Conservation (phyloP, 2,113 vertebrate species). For the Trinectes maculatus region DNA sequence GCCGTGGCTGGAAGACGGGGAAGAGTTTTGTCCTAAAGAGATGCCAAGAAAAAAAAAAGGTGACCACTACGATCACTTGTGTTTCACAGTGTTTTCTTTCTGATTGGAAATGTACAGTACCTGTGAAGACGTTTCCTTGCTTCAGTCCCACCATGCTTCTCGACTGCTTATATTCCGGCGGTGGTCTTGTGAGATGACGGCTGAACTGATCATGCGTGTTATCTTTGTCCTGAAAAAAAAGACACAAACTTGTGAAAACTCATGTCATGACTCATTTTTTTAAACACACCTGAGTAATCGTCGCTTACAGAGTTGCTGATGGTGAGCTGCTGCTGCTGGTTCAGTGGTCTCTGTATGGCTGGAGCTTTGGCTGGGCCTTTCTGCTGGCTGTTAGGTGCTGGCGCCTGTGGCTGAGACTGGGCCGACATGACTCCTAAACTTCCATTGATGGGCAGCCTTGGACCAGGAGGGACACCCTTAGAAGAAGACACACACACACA, state of each 20-base stretch:
- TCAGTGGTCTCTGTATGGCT: conserved; percentile 86
- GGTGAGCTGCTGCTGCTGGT: conserved; percentile 87
- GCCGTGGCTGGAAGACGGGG: conserved; percentile 82
- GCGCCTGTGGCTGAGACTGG: conserved; percentile 79
- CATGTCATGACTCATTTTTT: background rate
- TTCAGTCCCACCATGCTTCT: conserved; percentile 86
- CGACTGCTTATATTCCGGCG: conserved; percentile 95
- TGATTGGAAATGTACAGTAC: conserved; percentile 64
- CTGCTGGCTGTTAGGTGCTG: conserved; percentile 82
- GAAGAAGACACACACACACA: conserved; percentile 14
- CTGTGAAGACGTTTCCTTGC: conserved; percentile 84
- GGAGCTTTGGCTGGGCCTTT: conserved; percentile 79
- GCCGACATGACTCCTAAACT: conserved; percentile 62
- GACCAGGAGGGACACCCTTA: conserved; percentile 68
- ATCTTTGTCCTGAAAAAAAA: conserved; percentile 88
- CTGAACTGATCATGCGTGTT: conserved; percentile 89
- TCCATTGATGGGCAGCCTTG: conserved; percentile 67
- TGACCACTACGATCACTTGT: background rate
- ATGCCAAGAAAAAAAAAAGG: background rate
- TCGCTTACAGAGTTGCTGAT: conserved; percentile 84
- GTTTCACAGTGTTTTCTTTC: background rate
- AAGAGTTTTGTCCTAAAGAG: conserved; percentile 80
- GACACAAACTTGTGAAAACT: conserved; percentile 2
- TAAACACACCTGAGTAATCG: too few relatives aligned
- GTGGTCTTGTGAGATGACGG: conserved; percentile 92